Evolutionary conservation across 2,888 invertebrate species (phyloP), one percentile per base, ranked within the genome.

Genomic region (Sipha maydis): DNA sequence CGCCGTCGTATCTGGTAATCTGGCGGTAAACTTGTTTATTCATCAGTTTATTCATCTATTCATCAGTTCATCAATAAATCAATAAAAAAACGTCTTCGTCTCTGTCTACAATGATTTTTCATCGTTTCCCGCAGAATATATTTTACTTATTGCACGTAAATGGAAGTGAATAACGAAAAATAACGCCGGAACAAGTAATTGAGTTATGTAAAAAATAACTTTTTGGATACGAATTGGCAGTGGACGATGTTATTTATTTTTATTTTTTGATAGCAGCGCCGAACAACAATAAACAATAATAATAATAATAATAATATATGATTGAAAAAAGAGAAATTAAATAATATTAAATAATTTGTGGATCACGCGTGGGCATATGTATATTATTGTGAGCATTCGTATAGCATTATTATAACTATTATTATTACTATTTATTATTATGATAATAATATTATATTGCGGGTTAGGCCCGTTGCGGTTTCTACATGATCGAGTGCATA

Each of bases 151-250:
- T 14, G 56, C 56, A 14, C 56, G 56, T 41, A 41, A 38, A 75
- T n/a, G 0, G 31, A 11, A 21, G 17, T 34, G 34, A 34, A 34
- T 4, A 34, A 34, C 56, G 31, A 56, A 25, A 48, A 19, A 78
- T 78, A 56, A 67, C 54, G 38, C 67, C 41, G 9, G 3, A 61
- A 61, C 11, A 48, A 48, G 11, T 11, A 48, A 48, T 67, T 80
- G 80, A 80, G 34, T 38, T 11, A 14, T 80, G 67, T 80, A 48
- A 80, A 80, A 34, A 67, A 67, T 41, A 67, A 67, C n/a, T 3
- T 31, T 67, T n/a, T 17, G 1, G 61, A n/a, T 25, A 25, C 14
- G 25, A 28, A 69, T 69, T 69, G 69, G 69, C 28, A 69, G 14
- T 25, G 14, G 28, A 28, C 69, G 28, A 19, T 48, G 48, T 38